Evolutionary conservation across 1,140 invertebrate species (phyloP).

Genomic region (Pemphigus obesinymphae): DNA sequence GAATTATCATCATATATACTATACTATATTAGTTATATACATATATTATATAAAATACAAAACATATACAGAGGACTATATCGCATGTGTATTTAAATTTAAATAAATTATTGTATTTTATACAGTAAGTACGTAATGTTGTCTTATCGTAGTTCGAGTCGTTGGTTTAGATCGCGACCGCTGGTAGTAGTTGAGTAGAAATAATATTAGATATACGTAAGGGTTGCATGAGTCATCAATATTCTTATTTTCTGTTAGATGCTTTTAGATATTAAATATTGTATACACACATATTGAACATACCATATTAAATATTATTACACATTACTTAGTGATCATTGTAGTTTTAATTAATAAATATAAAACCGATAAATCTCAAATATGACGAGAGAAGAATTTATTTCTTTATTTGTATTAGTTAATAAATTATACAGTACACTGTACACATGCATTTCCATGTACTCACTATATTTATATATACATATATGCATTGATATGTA

Average conservation of each 20-base stretch:
- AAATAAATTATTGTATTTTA: neutral
- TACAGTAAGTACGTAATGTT: neutral
- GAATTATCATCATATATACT: slow-evolving; percentile 15
- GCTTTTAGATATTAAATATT: no score
- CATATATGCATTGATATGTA: neutral
- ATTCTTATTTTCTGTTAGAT: slow-evolving; percentile 3
- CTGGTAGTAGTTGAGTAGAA: neutral
- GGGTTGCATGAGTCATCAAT: neutral
- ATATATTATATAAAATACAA: neutral
- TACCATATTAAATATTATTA: no score
- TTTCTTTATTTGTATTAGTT: neutral
- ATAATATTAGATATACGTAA: neutral
- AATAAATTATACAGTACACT: neutral
- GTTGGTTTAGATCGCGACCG: no score
- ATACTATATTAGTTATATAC: neutral
- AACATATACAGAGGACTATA: slow-evolving; percentile 39
- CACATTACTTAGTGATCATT: neutral
- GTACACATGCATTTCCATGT: neutral
- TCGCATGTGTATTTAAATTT: slow-evolving; percentile 31
- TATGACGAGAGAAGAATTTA: slow-evolving; percentile 2
- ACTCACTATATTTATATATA: neutral
- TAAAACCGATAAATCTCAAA: neutral
- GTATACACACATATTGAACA: neutral
- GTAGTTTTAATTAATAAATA: no score
- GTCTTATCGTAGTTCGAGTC: no score